These are phyloP conservation scores for Synanthedon andrenaeformis DNA, from an alignment of 2,888 invertebrate species.

Conservation along the genomic window DNA sequence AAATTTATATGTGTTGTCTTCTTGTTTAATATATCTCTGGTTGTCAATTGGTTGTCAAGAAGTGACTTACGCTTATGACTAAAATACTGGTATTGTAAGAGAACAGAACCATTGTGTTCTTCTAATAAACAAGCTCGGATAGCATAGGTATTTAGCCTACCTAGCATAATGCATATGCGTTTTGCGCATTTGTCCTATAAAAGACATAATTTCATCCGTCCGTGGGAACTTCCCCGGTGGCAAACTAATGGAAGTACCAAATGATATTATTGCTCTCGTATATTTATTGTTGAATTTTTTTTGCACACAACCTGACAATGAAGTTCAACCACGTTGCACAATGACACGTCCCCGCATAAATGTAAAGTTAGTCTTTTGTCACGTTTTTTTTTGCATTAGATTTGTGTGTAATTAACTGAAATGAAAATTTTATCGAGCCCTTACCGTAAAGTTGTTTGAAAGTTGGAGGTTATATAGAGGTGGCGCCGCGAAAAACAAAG, in stretches of 20 bases:
- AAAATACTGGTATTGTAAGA: no score
- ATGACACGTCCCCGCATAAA: conserved; percentile 8
- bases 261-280: conserved; percentile 59
- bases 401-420: neutral
- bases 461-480: neutral
- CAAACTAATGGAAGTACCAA: conserved; percentile 49
- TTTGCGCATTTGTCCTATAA: neutral
- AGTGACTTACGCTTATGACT: no score
- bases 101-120: no score
- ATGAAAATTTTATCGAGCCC: no score
- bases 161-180: no score
- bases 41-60: no score
- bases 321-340: conserved; percentile 35
- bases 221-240: conserved; percentile 58
- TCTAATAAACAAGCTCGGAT: no score
- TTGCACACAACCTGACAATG: conserved; percentile 17
- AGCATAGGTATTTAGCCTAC: no score
- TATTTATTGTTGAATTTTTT: conserved; percentile 45
- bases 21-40: no score
- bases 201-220: conserved; percentile 28
- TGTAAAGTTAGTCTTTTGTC: conserved; percentile 24
- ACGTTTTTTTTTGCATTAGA: conserved; percentile 29
- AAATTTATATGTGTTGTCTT: no score
- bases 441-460: no score
- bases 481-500: conserved; percentile 8